Conservation (phyloP, 2,113 vertebrate species). For the Caloenas nicobarica region DNA sequence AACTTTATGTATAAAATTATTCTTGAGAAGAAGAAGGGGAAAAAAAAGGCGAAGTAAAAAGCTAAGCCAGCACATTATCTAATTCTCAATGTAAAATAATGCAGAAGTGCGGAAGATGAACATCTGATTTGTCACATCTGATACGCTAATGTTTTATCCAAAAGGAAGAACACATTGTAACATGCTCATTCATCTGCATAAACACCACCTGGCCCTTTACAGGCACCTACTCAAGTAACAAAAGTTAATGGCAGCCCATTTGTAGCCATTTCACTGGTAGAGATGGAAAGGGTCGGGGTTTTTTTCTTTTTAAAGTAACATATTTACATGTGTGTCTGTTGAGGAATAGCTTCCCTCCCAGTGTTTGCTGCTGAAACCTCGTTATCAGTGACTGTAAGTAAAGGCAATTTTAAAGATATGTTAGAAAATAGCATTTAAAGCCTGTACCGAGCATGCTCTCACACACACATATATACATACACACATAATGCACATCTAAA, state of each 20-base stretch:
- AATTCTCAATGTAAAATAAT: constrained; percentile 86
- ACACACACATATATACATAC: not conserved
- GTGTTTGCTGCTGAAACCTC: not conserved
- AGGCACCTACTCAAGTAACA: constrained; percentile 89
- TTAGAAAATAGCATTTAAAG: not conserved
- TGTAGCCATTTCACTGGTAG: constrained; percentile 74
- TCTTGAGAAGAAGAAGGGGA: constrained; percentile 50
- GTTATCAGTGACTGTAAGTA: not conserved
- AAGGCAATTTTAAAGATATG: not conserved
- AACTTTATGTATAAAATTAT: constrained; percentile 76
- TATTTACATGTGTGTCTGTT: constrained; percentile 49
- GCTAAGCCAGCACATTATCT: constrained; percentile 81
- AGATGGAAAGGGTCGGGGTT: constrained; percentile 12
- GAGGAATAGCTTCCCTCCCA: not conserved
- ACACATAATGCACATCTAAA: not conserved
- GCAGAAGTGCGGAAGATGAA: constrained; percentile 89
- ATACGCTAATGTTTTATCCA: constrained; percentile 99
- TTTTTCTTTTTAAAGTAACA: constrained; percentile 53
- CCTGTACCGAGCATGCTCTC: not conserved
- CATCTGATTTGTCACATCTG: constrained; percentile 99
- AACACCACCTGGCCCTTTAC: constrained; percentile 96
- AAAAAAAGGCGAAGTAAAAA: constrained; percentile 61
- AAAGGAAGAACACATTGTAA: constrained; percentile 98
- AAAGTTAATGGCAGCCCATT: constrained; percentile 84
- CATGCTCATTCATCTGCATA: constrained; percentile 99